phyloP scores from a whole-genome alignment of 30 jellyfish, hydroid and myxozoan genomes.

The Aurelia aurita region DNA sequence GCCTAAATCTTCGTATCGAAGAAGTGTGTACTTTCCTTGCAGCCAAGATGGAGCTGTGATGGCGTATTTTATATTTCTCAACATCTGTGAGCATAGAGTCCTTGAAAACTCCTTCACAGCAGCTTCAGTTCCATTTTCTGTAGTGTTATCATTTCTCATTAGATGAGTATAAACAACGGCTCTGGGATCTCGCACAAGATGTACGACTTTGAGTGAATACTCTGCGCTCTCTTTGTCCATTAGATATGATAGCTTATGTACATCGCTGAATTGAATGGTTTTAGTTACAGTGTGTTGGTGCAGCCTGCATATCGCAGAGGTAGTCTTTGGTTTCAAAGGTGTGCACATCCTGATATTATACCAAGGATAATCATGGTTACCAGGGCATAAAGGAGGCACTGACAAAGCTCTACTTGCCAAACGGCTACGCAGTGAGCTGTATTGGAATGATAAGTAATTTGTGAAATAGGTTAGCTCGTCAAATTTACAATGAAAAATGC shows the following conservation, averaged over 20 bases:
- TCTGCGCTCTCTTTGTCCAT: conserved; percentile 99
- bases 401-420: conserved; percentile 99
- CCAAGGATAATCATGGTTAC: conserved; percentile 90
- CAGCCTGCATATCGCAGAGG: conserved; percentile 98
- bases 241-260: conserved; percentile 94
- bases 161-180: conserved; percentile 96
- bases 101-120: conserved; percentile 82
- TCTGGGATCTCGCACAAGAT: conserved; percentile 99
- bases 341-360: conserved; percentile 98
- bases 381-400: conserved; percentile 99
- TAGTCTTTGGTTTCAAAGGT: conserved; percentile 96
- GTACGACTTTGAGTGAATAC: conserved; percentile 97
- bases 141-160: conserved; percentile 66
- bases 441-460: conserved; percentile 94
- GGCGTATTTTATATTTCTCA: conserved; percentile 94
- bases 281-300: conserved; percentile 99
- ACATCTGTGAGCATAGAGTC: conserved; percentile 89
- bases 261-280: conserved; percentile 94
- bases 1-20: conserved; percentile 98
- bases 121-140: conserved; percentile 77
- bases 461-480: conserved; percentile 97
- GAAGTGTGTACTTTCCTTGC: conserved; percentile 98
- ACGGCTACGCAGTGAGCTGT: conserved; percentile 98
- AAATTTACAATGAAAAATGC: conserved; percentile 95
- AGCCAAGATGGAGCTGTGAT: conserved; percentile 99